Base-by-base conservation (phyloP, 1,140 invertebrate species). In the Leptoteleia sp. region DNA sequence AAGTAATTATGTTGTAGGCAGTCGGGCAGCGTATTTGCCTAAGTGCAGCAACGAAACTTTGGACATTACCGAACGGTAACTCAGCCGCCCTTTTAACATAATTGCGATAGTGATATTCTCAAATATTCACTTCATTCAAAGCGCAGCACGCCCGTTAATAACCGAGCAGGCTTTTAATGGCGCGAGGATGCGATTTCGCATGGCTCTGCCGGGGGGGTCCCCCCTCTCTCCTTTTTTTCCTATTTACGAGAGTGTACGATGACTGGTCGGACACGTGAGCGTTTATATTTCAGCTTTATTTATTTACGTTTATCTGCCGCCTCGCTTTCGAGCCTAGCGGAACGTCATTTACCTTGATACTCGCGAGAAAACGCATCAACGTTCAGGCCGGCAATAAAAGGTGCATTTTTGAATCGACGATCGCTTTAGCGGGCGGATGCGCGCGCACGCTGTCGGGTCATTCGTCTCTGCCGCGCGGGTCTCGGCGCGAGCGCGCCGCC, bases 221-320 rank as follows among this genome's bases (percentile, higher is more conserved):
- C 37, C 61, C 27, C 31, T 16, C 13, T 27, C 13, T 8, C 40
- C 33, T 33, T 54, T 59, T 48, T 64, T 48, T 11, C 40, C 47
- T 48, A 40, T 43, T 54, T 35, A 19, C 11, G 29, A 48, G 42
- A 71, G 43, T 33, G 45, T 16, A 52, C 38, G 72, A 62, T 68
- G 72, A 76, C 55, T 68, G 29, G 62, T 62, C 12, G 17, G 42
- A 50, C 50, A 50, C 50, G 35, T 19, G 40, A 62, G 55, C 72
- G 55, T 70, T 76, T 76, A 76, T 76, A 62, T 76, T 76, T 68
- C 55, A 62, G 57, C 62, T 68, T 68, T 76, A 76, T 70, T 64
- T 70, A 68, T 76, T 76, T 76, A 68, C 55, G 64, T 68, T 76
- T 68, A 76, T 76, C 54, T 78, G n/a, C 37, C 25, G 45, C 4